A percentile compares a stretch with the other conserved stretches of the same genome.
Evolutionary conservation across 2,888 invertebrate genomes (phyloP).

Genomic region (Tetanocera ferruginea): DNA sequence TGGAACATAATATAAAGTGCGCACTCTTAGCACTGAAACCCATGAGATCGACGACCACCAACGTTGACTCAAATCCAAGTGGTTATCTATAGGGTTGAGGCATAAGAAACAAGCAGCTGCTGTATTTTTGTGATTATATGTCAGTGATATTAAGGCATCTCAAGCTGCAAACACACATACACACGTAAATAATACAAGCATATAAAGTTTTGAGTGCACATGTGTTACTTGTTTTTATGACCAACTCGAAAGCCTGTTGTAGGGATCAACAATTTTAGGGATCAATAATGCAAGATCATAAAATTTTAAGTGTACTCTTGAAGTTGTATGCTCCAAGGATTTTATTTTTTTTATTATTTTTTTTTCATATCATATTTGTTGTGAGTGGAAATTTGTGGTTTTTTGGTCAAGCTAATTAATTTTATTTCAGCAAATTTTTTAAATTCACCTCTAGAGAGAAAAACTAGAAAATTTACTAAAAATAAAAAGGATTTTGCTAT

Average conservation of each 20-base stretch:
- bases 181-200: not conserved
- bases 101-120: slow-evolving; percentile 20
- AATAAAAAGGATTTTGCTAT: no score
- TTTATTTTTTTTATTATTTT: no score
- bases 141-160: not conserved
- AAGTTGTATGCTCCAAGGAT: not conserved
- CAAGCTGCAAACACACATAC: not conserved
- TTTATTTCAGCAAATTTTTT: no score
- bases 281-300: slow-evolving; percentile 6
- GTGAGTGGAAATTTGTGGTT: no score
- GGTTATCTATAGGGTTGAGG: not conserved
- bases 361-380: no score
- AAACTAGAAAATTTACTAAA: no score
- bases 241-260: not conserved
- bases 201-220: not conserved
- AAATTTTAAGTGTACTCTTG: slow-evolving; percentile 16
- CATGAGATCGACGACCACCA: slow-evolving; percentile 34
- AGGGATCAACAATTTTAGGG: not conserved
- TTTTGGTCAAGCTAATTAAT: no score
- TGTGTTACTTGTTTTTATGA: not conserved
- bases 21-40: slow-evolving; percentile 6
- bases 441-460: no score
- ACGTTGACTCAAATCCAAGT: slow-evolving; percentile 31
- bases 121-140: slow-evolving; percentile 5
- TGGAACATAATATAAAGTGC: not conserved